A percentile compares a stretch with the other conserved stretches of the same genome.
Conservation (phyloP, 2,113 vertebrate genomes). For the Sinosuthora webbiana region DNA sequence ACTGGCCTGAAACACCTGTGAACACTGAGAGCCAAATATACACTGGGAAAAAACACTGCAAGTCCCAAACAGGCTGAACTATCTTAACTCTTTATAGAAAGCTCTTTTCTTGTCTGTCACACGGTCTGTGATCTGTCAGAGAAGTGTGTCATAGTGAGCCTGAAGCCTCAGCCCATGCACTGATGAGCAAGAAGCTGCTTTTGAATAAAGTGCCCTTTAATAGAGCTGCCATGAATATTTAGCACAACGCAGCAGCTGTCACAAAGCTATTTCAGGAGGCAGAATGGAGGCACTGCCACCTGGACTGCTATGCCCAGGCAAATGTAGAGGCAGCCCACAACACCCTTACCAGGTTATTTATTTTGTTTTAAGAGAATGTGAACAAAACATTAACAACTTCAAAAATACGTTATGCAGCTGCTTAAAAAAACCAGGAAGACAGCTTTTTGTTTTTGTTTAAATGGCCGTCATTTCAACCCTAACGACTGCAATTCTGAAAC, state of each 20-base stretch:
- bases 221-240: fast-evolving
- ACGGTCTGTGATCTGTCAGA: fast-evolving
- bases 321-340: fast-evolving
- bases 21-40: neutral
- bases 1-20: neutral
- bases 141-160: fast-evolving
- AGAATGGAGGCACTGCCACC: neutral
- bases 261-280: neutral
- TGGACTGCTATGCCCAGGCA: neutral
- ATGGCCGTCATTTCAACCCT: neutral
- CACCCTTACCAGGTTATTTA: neutral
- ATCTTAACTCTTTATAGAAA: neutral
- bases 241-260: neutral
- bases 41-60: neutral
- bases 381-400: neutral
- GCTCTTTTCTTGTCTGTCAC: neutral
- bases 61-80: neutral
- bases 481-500: neutral
- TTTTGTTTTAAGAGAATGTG: neutral
- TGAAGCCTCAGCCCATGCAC: neutral
- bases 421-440: neutral
- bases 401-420: fast-evolving
- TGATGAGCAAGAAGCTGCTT: neutral
- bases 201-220: neutral
- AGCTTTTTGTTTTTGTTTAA: neutral